phyloP scores from a whole-genome alignment of 2,113 vertebrate species.

The Xerus inauris region DNA sequence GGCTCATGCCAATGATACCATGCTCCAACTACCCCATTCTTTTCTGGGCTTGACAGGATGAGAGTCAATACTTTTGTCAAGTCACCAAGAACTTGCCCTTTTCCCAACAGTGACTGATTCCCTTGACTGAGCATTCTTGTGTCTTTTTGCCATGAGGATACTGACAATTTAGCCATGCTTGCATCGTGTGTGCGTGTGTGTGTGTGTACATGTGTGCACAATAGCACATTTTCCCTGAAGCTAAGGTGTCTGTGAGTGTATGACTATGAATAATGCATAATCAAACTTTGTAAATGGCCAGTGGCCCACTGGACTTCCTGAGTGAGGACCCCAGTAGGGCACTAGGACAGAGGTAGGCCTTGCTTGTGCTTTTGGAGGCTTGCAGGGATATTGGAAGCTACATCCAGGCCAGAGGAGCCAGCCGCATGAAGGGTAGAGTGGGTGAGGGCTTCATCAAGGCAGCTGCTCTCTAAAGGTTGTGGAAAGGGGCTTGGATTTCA shows the following conservation, averaged over 20 bases:
- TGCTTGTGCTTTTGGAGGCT: not conserved
- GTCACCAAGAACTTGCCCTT: constrained; percentile 52
- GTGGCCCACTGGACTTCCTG: not conserved
- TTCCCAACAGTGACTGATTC: not conserved
- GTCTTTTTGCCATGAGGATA: not conserved
- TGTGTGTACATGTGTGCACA: fast-evolving
- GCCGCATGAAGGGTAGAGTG: fast-evolving
- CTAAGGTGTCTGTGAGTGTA: too few species aligned
- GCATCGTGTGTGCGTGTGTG: fast-evolving
- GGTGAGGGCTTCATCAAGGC: not conserved
- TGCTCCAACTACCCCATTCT: constrained; percentile 64
- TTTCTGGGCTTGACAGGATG: constrained; percentile 51
- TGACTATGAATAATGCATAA: fast-evolving
- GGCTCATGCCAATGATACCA: constrained; percentile 80
- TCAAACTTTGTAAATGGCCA: not conserved
- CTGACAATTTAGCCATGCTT: not conserved
- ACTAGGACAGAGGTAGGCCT: not conserved
- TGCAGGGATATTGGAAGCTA: not conserved
- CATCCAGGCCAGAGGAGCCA: not conserved
- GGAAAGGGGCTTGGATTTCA: not conserved
- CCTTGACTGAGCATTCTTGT: not conserved
- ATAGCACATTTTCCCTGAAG: not conserved
- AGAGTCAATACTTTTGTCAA: constrained; percentile 52
- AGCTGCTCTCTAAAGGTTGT: not conserved
- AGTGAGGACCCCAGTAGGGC: not conserved